A percentile compares a stretch with the other conserved stretches of the same genome.
Evolutionary conservation across 2,113 vertebrate genomes (phyloP).

Genomic region (Prochilodus magdalenae): DNA sequence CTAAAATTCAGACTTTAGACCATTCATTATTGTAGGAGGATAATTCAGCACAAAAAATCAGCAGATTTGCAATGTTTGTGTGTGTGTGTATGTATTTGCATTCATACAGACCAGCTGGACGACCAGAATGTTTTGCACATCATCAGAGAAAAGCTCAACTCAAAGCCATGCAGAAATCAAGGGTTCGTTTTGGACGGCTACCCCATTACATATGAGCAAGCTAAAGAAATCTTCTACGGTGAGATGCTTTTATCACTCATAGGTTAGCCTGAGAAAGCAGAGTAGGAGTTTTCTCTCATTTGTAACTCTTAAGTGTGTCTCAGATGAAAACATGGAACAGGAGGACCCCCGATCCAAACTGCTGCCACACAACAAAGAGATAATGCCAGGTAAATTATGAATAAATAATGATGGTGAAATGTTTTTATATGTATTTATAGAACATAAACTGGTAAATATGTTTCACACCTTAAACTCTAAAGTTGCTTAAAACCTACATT

Average conservation of each 20-base stretch:
- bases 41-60: not conserved
- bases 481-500: too few relatives aligned
- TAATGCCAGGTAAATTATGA: conserved; percentile 84
- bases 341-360: conserved; percentile 68
- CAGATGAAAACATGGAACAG: conserved; percentile 74
- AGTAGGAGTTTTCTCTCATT: not conserved
- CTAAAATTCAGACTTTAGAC: too few relatives aligned
- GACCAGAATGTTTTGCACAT: conserved; percentile 77
- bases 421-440: not conserved
- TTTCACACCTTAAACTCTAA: too few relatives aligned
- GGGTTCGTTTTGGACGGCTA: conserved; percentile 92
- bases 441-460: not conserved
- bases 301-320: not conserved
- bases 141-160: conserved; percentile 85
- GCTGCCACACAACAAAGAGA: conserved; percentile 75
- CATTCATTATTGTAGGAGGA: not conserved
- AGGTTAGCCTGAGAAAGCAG: not conserved
- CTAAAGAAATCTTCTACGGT: conserved; percentile 85
- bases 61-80: not conserved
- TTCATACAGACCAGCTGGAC: conserved; percentile 74
- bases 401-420: not conserved
- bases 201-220: conserved; percentile 85
- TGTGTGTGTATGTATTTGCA: not conserved
- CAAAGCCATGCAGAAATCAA: conserved; percentile 89
- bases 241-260: conserved; percentile 38